phyloP scores from a whole-genome alignment of 2,888 invertebrate species.

The Stenodera caucasica region DNA sequence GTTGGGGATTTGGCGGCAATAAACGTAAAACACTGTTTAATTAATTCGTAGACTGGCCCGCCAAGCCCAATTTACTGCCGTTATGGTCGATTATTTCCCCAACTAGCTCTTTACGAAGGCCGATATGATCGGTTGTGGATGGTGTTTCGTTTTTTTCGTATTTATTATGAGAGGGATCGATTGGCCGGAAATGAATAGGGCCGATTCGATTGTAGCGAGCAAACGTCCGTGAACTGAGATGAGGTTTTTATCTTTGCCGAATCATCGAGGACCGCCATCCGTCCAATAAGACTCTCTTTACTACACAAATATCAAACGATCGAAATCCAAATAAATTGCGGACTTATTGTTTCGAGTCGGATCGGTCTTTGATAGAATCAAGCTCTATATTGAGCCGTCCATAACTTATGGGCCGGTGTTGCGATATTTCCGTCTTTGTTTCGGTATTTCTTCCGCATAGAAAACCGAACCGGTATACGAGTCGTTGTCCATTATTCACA shows the following conservation, averaged over 20 bases:
- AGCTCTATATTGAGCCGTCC: slow-evolving; percentile 38
- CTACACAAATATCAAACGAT: slow-evolving; percentile 47
- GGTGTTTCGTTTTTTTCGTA: neutral
- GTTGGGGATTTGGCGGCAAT: slow-evolving; percentile 10
- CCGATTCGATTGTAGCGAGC: slow-evolving; percentile 31
- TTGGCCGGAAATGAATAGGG: slow-evolving; percentile 26
- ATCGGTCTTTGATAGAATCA: slow-evolving; percentile 45
- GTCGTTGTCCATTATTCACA: too few species aligned
- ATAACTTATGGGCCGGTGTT: slow-evolving; percentile 37
- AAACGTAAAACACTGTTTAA: slow-evolving; percentile 25
- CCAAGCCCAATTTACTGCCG: neutral
- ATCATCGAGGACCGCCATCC: slow-evolving; percentile 39
- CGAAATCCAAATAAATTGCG: slow-evolving; percentile 48
- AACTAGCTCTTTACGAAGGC: neutral
- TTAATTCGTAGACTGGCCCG: slow-evolving; percentile 16
- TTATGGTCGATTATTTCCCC: neutral
- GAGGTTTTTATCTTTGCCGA: slow-evolving; percentile 46
- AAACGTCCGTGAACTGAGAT: slow-evolving; percentile 46
- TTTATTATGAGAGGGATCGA: neutral
- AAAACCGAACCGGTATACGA: too few species aligned
- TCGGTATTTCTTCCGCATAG: slow-evolving; percentile 19
- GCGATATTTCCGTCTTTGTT: slow-evolving; percentile 13
- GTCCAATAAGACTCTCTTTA: slow-evolving; percentile 48
- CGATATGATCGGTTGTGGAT: neutral
- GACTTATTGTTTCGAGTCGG: slow-evolving; percentile 48